Conservation (phyloP, 2,888 invertebrate genomes). For the Dolomedes plantarius region DNA sequence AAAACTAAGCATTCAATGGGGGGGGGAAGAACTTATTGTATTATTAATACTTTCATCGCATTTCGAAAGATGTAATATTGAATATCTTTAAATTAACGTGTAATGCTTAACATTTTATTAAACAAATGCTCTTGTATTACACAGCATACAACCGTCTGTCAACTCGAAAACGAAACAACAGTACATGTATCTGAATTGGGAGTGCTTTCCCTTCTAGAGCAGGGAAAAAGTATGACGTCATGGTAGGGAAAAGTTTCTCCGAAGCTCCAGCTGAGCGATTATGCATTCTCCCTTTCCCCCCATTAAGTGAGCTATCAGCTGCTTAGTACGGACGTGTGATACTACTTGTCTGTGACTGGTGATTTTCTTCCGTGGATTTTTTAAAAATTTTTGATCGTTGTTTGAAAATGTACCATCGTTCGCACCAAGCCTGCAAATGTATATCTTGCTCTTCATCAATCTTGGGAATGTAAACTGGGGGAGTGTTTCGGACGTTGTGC, state of each 20-base stretch:
- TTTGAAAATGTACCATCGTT: background rate
- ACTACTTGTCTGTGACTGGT: background rate
- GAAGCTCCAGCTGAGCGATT: background rate
- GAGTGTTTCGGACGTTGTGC: conserved; percentile 1
- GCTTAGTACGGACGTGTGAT: background rate
- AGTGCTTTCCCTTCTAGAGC: too few relatives aligned
- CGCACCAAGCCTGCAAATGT: background rate
- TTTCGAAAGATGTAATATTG: too few relatives aligned
- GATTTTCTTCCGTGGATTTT: background rate
- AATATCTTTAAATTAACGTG: too few relatives aligned
- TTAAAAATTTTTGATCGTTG: background rate
- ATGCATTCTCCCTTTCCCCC: background rate
- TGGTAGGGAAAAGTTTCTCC: background rate
- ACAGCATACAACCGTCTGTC: too few relatives aligned
- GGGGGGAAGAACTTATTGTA: too few relatives aligned
- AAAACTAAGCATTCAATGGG: too few relatives aligned
- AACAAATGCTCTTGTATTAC: too few relatives aligned
- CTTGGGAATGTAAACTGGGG: conserved; percentile 21
- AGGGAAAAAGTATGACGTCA: background rate
- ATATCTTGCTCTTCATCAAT: background rate
- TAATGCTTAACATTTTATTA: too few relatives aligned
- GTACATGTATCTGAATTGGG: too few relatives aligned
- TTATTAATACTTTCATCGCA: too few relatives aligned
- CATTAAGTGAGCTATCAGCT: background rate
- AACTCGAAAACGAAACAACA: too few relatives aligned